A percentile compares a stretch with the other conserved stretches of the same genome.
phyloP scores from a whole-genome alignment of 1,140 invertebrate species.

The Calephelis nemesis region DNA sequence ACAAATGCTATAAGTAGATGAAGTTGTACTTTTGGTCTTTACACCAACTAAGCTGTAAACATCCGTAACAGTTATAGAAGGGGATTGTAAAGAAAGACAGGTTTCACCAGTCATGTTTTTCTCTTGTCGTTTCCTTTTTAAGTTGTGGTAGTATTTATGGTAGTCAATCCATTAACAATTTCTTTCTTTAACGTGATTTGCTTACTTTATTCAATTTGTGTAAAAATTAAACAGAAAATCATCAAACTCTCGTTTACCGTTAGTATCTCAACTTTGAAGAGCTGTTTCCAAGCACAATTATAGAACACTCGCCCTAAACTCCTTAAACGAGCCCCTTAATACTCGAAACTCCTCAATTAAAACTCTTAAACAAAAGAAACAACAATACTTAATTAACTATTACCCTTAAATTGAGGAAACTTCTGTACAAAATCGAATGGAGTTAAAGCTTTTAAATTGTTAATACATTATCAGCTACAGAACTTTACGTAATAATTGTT shows the following conservation, averaged over 20 bases:
- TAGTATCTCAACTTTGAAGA: conserved; percentile 24
- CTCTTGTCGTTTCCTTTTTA: too few species aligned
- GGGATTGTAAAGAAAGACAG: too few species aligned
- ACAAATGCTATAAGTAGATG: too few species aligned
- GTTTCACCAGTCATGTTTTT: too few species aligned
- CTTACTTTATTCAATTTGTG: too few species aligned
- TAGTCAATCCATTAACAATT: too few species aligned
- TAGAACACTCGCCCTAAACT: conserved; percentile 14
- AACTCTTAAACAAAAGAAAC: conserved; percentile 57
- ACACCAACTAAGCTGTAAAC: too few species aligned
- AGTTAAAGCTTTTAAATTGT: conserved; percentile 8
- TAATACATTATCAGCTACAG: conserved; percentile 14
- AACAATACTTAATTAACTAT: conserved; percentile 63
- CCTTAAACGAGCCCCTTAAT: conserved; percentile 28
- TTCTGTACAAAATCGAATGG: conserved; percentile 37
- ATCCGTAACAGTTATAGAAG: too few species aligned
- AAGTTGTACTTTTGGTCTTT: too few species aligned
- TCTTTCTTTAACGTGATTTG: too few species aligned
- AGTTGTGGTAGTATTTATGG: too few species aligned
- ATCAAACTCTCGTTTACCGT: conserved; percentile 6
- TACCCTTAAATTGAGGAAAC: conserved; percentile 46
- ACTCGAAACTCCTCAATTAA: conserved; percentile 56
- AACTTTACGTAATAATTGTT: conserved; percentile 15
- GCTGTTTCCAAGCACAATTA: conserved; percentile 20
- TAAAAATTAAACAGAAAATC: background rate